These are phyloP conservation scores for Anoplolepis gracilipes DNA, from an alignment of 1,140 invertebrate species.

Conservation along the genomic window DNA sequence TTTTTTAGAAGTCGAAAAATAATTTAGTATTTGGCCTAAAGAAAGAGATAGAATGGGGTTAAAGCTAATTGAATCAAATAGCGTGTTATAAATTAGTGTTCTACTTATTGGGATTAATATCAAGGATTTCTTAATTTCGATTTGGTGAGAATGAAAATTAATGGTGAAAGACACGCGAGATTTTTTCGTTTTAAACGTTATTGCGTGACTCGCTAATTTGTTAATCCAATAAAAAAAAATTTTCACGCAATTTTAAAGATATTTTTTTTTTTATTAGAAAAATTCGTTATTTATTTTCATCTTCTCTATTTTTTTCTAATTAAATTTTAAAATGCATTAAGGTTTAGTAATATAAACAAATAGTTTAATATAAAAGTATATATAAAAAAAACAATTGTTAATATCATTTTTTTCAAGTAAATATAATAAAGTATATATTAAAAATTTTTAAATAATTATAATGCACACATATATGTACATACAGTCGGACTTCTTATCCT, in stretches of 20 bases:
- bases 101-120: neutral
- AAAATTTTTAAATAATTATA: no score
- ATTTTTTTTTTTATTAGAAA: neutral
- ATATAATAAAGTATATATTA: no score
- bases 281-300: neutral
- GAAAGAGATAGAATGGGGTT: neutral
- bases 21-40: neutral
- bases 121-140: neutral
- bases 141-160: constrained; percentile 5
- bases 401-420: neutral
- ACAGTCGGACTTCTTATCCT: no score
- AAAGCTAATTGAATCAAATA: constrained; percentile 14
- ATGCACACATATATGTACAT: no score
- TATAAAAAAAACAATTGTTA: neutral
- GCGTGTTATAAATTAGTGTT: neutral
- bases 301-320: neutral
- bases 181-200: neutral
- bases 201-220: neutral
- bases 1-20: neutral
- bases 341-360: neutral
- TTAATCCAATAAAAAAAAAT: neutral
- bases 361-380: no score
- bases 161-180: neutral
- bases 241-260: neutral
- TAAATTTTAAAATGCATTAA: neutral